These are phyloP conservation scores for Gymnogyps californianus DNA, from an alignment of 2,113 vertebrate genomes.

Conservation along the genomic window DNA sequence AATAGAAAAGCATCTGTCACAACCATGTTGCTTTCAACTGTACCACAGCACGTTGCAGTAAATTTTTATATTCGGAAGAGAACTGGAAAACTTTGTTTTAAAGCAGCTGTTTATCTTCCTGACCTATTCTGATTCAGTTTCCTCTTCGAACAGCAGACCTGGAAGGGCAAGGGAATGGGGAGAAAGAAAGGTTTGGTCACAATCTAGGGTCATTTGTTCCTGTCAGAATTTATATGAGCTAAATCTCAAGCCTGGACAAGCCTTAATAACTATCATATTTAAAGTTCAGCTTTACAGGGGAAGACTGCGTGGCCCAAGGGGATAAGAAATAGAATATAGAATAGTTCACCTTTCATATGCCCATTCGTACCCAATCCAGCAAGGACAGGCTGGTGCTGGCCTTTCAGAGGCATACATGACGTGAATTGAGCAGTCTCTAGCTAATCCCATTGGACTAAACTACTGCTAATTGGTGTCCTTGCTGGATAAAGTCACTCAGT, in stretches of 20 bases:
- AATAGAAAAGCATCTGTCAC: background rate
- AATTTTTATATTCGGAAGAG: background rate
- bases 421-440: background rate
- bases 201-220: constrained; percentile 44
- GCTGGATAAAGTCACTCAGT: background rate
- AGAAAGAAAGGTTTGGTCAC: constrained; percentile 19
- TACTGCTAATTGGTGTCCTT: background rate
- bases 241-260: constrained; percentile 39
- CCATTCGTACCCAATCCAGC: background rate
- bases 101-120: background rate
- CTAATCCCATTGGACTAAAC: background rate
- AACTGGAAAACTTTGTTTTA: background rate
- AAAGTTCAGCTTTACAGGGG: constrained; percentile 43
- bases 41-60: background rate
- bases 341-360: constrained; percentile 20
- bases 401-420: background rate
- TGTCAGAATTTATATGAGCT: constrained; percentile 58
- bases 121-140: background rate
- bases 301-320: constrained; percentile 30
- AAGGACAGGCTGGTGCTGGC: constrained; percentile 6
- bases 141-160: background rate
- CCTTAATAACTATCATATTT: constrained; percentile 57
- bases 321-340: constrained; percentile 40
- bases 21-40: background rate
- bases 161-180: background rate